phyloP scores from a whole-genome alignment of 2,888 invertebrate species.

The Boloria selene region DNA sequence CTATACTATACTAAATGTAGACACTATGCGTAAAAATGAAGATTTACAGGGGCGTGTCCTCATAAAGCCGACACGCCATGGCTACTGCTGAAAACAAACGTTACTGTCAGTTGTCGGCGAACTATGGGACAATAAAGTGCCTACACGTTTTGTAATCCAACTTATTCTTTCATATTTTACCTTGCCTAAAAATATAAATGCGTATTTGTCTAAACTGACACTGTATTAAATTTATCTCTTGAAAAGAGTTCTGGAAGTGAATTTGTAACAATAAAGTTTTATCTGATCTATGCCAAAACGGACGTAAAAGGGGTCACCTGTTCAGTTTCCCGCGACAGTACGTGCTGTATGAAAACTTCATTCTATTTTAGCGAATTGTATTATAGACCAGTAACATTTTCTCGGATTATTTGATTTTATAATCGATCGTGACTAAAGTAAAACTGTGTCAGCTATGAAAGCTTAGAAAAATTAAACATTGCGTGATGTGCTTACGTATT shows the following conservation, averaged over 20 bases:
- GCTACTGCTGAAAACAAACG: slow-evolving; percentile 47
- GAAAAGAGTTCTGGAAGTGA: slow-evolving; percentile 6
- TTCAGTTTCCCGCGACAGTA: slow-evolving; percentile 6
- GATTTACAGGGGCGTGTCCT: slow-evolving; percentile 51
- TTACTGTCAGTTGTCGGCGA: slow-evolving; percentile 56
- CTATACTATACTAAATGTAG: neutral
- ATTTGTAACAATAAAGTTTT: slow-evolving; percentile 1
- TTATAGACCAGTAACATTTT: neutral
- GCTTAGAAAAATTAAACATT: slow-evolving; percentile 37
- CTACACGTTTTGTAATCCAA: neutral
- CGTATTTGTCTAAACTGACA: neutral
- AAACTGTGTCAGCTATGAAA: slow-evolving; percentile 34
- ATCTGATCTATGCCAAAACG: neutral
- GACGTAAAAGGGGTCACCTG: slow-evolving; percentile 12
- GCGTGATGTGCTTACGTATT: slow-evolving; percentile 60
- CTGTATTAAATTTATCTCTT: neutral
- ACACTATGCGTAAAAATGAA: slow-evolving; percentile 7
- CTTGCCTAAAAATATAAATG: neutral
- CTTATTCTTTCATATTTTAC: neutral
- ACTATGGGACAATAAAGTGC: slow-evolving; percentile 43
- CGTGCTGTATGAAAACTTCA: neutral
- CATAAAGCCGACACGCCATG: slow-evolving; percentile 53
- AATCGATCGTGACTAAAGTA: slow-evolving; percentile 33
- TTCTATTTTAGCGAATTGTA: slow-evolving; percentile 5
- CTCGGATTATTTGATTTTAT: slow-evolving; percentile 2